Evolutionary conservation across 2,888 invertebrate species (phyloP).

Genomic region (Hyposoter dolosus): DNA sequence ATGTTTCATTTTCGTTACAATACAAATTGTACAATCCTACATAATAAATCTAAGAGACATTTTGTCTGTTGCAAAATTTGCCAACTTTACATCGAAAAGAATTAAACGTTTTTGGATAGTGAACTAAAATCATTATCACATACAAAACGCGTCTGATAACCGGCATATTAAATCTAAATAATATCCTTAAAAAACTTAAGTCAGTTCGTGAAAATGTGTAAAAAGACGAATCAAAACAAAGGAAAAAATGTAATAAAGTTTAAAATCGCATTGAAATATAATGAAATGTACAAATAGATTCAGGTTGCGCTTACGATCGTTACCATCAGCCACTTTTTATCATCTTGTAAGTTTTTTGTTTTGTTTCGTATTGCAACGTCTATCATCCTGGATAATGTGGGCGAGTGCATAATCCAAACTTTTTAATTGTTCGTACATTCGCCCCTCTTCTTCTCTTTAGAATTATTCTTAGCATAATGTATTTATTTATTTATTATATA

Average conservation of each 20-base stretch:
- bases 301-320: conserved; percentile 60
- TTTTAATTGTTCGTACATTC: conserved; percentile 67
- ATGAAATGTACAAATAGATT: conserved; percentile 72
- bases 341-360: conserved; percentile 21
- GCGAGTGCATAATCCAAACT: conserved; percentile 74
- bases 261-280: conserved; percentile 72
- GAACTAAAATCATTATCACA: not conserved
- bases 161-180: conserved; percentile 51
- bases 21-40: conserved; percentile 30
- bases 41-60: conserved; percentile 43
- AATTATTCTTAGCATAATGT: conserved; percentile 74
- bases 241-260: conserved; percentile 63
- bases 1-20: conserved; percentile 3
- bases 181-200: conserved; percentile 65
- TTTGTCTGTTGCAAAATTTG: not conserved
- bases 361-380: conserved; percentile 62
- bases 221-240: conserved; percentile 65
- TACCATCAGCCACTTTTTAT: conserved; percentile 16
- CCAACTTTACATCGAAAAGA: conserved; percentile 17
- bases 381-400: conserved; percentile 74
- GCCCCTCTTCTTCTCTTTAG: conserved; percentile 65
- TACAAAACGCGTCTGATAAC: conserved; percentile 36
- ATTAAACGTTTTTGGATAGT: conserved; percentile 8
- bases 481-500: conserved; percentile 70
- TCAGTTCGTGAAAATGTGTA: conserved; percentile 70